Evolutionary conservation across 2,113 vertebrate genomes (phyloP), one percentile per base, ranked within the genome.

Genomic region (Circaetus cinerascens): DNA sequence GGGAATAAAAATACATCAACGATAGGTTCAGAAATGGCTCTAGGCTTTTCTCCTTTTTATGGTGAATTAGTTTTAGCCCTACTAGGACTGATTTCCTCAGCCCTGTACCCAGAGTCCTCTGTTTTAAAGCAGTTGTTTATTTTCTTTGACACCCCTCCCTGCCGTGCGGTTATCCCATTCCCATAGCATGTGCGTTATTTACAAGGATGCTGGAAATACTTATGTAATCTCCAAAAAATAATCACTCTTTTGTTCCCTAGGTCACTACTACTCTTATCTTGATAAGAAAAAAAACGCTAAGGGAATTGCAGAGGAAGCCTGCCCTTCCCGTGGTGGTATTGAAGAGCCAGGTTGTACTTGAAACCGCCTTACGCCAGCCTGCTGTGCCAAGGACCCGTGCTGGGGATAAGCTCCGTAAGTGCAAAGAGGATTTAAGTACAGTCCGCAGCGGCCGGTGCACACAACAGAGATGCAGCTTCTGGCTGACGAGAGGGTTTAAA

Each of bases 271-370:
- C 25, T 81, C 40, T 72, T 18, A 19, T 15, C 34, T 26, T 25
- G 23, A 55, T 55, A 53, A 41, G 38, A 25, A 69, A 56, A 66
- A 66, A 66, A 30, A 13, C 0, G 4, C 22, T 26, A 3, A 86
- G 55, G 25, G 77, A 69, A 34, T 86, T 73, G 29, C 36, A 46
- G 62, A 53, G 77, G 25, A 53, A 80, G 11, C 26, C 32, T 87
- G 46, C 17, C 41, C 56, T 78, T 71, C 19, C 51, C 8, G 0
- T 1, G 13, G 38, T 9, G 15, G 17, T 9, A 1, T 1, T 26
- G 66, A 29, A n/a, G 38, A 7, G 21, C 27, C 4, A 9, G 56
- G 34, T 48, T 64, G 23, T 29, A 5, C 55, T 32, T 0, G 4
- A 22, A 40, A 17, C 26, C 40, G 19, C 38, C 32, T 18, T 2